Conservation (phyloP, 2,113 vertebrate genomes). For the Zosterops borbonicus region DNA sequence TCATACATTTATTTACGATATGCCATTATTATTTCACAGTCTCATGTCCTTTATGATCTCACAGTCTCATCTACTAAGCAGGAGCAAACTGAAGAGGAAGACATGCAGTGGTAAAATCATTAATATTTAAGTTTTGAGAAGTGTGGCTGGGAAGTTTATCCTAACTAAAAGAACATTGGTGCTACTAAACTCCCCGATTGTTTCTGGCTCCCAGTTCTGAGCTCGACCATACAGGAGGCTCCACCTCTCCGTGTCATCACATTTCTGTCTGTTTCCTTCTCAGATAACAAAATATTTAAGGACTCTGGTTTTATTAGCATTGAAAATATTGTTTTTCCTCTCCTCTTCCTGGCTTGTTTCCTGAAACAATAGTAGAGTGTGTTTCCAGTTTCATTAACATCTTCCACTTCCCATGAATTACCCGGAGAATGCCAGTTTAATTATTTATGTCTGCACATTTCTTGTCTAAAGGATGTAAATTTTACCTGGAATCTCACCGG, state of each 20-base stretch:
- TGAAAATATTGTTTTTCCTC: neutral
- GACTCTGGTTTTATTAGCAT: neutral
- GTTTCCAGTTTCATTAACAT: neutral
- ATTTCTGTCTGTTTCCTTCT: neutral
- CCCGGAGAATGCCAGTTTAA: neutral
- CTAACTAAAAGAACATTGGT: neutral
- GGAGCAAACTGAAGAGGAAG: neutral
- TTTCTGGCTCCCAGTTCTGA: neutral
- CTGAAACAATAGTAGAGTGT: neutral
- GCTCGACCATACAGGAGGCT: accelerated
- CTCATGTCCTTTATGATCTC: neutral
- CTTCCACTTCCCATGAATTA: neutral
- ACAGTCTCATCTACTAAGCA: neutral
- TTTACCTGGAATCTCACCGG: neutral
- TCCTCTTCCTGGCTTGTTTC: neutral
- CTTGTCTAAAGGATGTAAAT: neutral
- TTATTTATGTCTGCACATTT: neutral
- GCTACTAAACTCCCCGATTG: neutral
- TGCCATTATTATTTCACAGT: neutral
- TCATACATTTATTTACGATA: neutral
- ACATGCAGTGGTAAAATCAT: accelerated
- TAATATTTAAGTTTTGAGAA: neutral
- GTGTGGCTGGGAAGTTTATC: neutral
- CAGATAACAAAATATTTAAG: neutral
- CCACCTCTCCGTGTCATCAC: neutral